Evolutionary conservation across 2,113 vertebrate species (phyloP).

Genomic region (Atractosteus spatula): DNA sequence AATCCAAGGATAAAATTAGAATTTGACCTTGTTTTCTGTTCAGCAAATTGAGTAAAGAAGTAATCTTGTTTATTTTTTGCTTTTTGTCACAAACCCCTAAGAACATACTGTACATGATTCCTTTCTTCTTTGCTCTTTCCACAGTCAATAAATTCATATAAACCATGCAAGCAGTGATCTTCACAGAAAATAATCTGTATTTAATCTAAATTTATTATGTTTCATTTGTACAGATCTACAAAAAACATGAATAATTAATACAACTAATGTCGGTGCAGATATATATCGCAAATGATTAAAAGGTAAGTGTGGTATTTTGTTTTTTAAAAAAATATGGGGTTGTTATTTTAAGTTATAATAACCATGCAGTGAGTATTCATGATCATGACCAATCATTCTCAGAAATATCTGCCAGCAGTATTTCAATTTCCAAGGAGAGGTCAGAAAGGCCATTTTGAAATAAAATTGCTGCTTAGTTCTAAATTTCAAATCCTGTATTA

Average conservation of each 20-base stretch:
- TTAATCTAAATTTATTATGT: too few species aligned
- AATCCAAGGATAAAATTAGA: constrained; percentile 18
- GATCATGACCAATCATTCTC: constrained; percentile 24
- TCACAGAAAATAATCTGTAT: too few species aligned
- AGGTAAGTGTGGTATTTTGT: constrained; percentile 54
- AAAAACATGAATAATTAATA: too few species aligned
- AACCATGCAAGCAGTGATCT: too few species aligned
- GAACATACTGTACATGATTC: not conserved
- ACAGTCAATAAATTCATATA: constrained; percentile 29
- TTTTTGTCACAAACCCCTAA: not conserved
- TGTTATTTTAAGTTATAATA: constrained; percentile 54
- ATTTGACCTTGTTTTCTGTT: constrained; percentile 13
- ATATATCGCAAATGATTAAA: constrained; percentile 55
- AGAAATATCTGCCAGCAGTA: constrained; percentile 54
- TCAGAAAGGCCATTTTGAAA: constrained; percentile 55
- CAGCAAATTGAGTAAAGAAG: constrained; percentile 7
- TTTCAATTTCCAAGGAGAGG: constrained; percentile 49
- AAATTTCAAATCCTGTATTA: constrained; percentile 56
- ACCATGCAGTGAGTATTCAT: constrained; percentile 15
- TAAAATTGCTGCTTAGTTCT: constrained; percentile 63
- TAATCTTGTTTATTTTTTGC: constrained; percentile 20
- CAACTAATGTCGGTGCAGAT: constrained; percentile 40
- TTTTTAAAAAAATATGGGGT: constrained; percentile 58
- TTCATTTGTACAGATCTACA: too few species aligned
- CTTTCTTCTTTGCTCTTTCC: constrained; percentile 23